These are phyloP conservation scores for Trypoxylon attenuatum DNA, from an alignment of 2,888 invertebrate species.

Conservation along the genomic window DNA sequence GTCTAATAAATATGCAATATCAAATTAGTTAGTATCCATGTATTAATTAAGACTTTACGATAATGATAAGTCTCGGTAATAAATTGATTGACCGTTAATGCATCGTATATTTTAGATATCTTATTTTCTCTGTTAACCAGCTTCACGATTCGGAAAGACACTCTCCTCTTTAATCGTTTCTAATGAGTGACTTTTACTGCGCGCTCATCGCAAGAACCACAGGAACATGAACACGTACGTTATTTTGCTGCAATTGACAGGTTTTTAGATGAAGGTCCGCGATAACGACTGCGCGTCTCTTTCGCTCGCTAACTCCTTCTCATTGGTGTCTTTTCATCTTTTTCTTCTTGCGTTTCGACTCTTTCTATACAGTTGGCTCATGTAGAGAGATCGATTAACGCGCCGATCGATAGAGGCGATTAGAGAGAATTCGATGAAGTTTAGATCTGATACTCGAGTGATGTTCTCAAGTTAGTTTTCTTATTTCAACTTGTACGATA, in stretches of 20 bases:
- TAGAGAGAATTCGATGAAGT: conserved; percentile 29
- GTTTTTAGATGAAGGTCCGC: conserved; percentile 30
- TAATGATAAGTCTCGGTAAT: no score
- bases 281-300: conserved; percentile 23
- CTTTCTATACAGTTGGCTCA: conserved; percentile 3
- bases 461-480: conserved; percentile 4
- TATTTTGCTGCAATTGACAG: conserved; percentile 39
- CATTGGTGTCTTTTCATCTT: background rate
- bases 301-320: conserved; percentile 18
- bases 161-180: conserved; percentile 30
- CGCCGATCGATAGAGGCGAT: conserved; percentile 23
- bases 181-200: conserved; percentile 36
- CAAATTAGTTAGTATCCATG: no score
- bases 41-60: no score
- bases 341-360: background rate
- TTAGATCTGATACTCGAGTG: conserved; percentile 9
- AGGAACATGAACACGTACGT: conserved; percentile 19
- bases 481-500: background rate
- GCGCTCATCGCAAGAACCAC: conserved; percentile 21
- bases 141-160: conserved; percentile 12
- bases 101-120: no score
- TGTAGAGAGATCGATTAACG: conserved; percentile 31
- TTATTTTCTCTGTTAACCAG: no score
- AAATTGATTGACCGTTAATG: no score
- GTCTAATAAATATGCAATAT: no score